A percentile compares a stretch with the other conserved stretches of the same genome.
Evolutionary conservation across 30 jellyfish, hydroid and myxozoan genomes (phyloP).

Genomic region (Hydractinia echinata): DNA sequence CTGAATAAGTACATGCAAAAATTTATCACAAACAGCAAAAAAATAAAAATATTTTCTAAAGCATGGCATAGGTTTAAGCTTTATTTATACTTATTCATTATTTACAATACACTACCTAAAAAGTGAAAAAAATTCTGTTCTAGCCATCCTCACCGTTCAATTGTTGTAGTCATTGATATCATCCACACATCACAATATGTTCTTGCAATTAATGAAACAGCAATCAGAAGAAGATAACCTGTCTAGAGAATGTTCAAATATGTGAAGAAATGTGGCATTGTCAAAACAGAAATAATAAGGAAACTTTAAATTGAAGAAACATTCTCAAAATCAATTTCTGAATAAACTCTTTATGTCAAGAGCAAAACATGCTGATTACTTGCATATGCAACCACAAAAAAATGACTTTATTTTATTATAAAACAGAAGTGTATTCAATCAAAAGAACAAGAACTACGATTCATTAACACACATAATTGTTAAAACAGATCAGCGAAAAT

Average conservation of each 20-base stretch:
- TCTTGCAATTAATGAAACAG: constrained; percentile 78
- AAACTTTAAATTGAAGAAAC: no score
- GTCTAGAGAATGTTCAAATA: constrained; percentile 35
- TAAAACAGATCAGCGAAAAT: neutral
- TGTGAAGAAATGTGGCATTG: neutral
- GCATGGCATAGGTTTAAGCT: no score
- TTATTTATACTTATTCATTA: no score
- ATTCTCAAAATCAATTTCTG: no score
- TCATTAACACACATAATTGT: neutral
- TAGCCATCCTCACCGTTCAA: constrained; percentile 58
- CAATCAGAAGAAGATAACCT: constrained; percentile 76
- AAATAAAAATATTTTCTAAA: no score
- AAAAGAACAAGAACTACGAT: neutral
- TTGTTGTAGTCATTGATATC: constrained; percentile 86
- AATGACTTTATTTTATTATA: neutral
- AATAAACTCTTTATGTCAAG: neutral
- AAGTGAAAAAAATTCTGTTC: neutral
- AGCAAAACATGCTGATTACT: neutral
- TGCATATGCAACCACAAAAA: neutral
- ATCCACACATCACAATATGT: constrained; percentile 98
- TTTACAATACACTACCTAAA: no score
- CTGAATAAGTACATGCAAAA: no score
- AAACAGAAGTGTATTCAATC: neutral
- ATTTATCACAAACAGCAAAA: no score
- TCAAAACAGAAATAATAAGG: no score